Base-by-base conservation (phyloP, 2,797 vertebrate species). In the Toxotes lorentzi region DNA sequence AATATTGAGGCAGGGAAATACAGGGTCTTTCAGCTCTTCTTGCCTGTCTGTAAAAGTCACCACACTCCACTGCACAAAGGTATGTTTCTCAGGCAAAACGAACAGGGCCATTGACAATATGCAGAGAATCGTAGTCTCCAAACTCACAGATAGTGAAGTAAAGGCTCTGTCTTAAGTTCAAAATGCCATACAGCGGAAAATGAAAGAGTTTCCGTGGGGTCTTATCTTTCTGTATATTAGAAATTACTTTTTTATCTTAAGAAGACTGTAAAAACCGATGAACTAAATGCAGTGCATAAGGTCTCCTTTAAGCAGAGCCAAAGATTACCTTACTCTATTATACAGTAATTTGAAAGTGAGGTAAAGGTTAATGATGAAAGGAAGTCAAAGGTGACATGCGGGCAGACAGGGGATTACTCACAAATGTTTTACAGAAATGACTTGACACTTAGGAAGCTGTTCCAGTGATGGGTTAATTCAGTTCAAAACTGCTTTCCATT, bases 311-410 rank as follows among this genome's bases (percentile, higher is more conserved):
- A 93, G 90, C 89, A 91, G 90, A 84, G 86, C 83, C 79, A 86
- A 86, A 87, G 89, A 93, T 92, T 92, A 91, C 89, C 78, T 88
- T 79, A 74, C 89, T 90, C 87, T 86, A 93, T 93, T 91, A 92
- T 93, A 93, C 91, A 92, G 91, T 93, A 85, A 92, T 90, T 89
- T 91, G 87, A 93, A 92, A 92, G 84, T 72, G 83, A 88, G 88
- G 88, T 88, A 94, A 94, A 95, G 93, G 93, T 95, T 94, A 95
- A 91, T 93, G 89, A 93, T 90, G 89, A 94, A 92, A 93, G 78
- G 76, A 61, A 83, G 90, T 69, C 81, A 92, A 88, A 90, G 88
- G 89, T 90, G 76, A 76, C 82, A 74, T 32, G 66, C 70, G 73
- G 79, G 62, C 77, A 87, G 84, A 76, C 59, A 45, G 48, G 57